Percentiles rank a stretch among this genome's conserved stretches.
These are phyloP conservation scores for Hesperia comma DNA, from an alignment of 2,888 invertebrate species.

Conservation along the genomic window DNA sequence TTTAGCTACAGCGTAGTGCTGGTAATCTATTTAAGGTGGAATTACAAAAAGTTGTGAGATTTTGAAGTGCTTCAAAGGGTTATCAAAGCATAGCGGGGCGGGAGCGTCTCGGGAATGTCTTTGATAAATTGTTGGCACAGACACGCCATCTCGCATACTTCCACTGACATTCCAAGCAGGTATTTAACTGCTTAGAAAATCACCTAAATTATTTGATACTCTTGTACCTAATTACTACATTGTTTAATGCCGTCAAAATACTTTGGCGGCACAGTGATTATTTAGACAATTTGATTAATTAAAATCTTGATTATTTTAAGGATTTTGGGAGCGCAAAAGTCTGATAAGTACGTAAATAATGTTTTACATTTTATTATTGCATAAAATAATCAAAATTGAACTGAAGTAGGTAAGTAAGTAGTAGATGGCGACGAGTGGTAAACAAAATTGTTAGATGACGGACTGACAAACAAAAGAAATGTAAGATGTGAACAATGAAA, in stretches of 20 bases:
- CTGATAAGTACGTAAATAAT: no score
- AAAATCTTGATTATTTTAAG: no score
- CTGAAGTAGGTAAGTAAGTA: no score
- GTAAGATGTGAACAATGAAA: no score
- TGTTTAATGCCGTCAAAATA: conserved; percentile 11
- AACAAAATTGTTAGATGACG: no score
- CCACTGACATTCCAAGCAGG: conserved; percentile 51
- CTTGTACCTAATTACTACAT: conserved; percentile 14
- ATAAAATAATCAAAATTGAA: no score
- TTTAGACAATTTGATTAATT: no score
- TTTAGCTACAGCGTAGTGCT: conserved; percentile 1
- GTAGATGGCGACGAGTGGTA: no score
- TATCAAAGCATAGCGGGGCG: conserved; percentile 70
- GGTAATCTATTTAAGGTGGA: conserved; percentile 25
- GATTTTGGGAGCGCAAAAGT: no score
- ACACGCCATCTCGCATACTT: conserved; percentile 62
- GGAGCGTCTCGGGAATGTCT: conserved; percentile 64
- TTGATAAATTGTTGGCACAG: conserved; percentile 73
- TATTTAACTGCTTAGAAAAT: conserved; percentile 53
- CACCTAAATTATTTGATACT: conserved; percentile 37
- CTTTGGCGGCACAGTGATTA: background rate
- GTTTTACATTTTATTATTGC: no score
- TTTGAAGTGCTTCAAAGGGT: conserved; percentile 66
- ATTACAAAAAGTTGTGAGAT: conserved; percentile 47
- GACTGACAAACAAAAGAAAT: no score